phyloP scores from a whole-genome alignment of 1,140 invertebrate genomes.

The Drosophila sp. region DNA sequence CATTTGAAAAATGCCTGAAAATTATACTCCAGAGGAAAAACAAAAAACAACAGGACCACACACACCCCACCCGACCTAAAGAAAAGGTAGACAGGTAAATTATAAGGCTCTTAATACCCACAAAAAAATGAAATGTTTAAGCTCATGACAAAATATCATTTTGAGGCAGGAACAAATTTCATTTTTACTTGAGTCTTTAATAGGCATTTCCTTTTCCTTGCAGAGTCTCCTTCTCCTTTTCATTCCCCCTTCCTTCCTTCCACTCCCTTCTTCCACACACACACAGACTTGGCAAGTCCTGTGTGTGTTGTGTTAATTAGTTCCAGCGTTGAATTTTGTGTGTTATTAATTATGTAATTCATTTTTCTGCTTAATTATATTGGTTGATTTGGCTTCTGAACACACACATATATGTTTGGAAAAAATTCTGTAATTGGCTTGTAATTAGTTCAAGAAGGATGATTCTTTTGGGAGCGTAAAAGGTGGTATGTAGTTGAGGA shows the following conservation, averaged over 20 bases:
- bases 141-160: conserved; percentile 7
- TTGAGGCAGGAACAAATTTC: conserved; percentile 4
- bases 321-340: conserved; percentile 45
- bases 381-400: conserved; percentile 24
- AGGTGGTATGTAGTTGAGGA: neutral
- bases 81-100: conserved; percentile 28
- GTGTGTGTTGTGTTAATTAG: conserved; percentile 48
- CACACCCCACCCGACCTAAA: neutral
- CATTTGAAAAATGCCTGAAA: conserved; percentile 47
- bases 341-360: conserved; percentile 65
- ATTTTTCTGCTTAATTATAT: conserved; percentile 63
- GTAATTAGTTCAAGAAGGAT: conserved; percentile 47
- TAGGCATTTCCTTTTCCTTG: conserved; percentile 7
- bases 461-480: conserved; percentile 10
- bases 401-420: neutral
- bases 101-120: conserved; percentile 37
- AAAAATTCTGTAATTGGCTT: conserved; percentile 54
- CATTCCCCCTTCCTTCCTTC: neutral
- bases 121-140: conserved; percentile 16
- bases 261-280: conserved; percentile 17
- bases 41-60: conserved; percentile 17
- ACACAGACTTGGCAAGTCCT: neutral
- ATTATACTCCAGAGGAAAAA: conserved; percentile 50
- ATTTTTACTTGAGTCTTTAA: conserved; percentile 5
- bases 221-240: neutral